A percentile compares a stretch with the other conserved stretches of the same genome.
These are phyloP conservation scores for Boulengeromyrus knoepffleri DNA, from an alignment of 2,113 vertebrate genomes.

Conservation along the genomic window DNA sequence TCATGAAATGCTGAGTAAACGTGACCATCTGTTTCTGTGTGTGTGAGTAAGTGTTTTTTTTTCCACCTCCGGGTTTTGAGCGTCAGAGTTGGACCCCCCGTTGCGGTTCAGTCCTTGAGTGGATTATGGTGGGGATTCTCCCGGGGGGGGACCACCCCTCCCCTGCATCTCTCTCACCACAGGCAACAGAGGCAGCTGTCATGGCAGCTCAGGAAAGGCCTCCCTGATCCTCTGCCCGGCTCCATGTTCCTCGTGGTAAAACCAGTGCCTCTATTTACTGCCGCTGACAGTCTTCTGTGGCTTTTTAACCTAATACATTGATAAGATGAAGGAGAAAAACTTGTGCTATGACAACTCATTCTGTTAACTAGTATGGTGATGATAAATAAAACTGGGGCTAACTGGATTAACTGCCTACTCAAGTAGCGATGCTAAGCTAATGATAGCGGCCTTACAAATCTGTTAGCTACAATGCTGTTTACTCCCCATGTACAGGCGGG, in stretches of 20 bases:
- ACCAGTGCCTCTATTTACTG: neutral
- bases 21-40: slow-evolving; percentile 8
- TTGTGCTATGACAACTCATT: neutral
- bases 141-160: neutral
- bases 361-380: neutral
- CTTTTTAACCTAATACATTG: neutral
- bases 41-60: neutral
- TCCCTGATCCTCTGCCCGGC: neutral
- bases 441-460: neutral
- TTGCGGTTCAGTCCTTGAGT: neutral
- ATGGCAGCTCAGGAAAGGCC: neutral
- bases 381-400: neutral
- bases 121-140: neutral
- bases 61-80: neutral
- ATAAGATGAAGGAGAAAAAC: neutral
- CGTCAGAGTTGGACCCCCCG: neutral
- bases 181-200: neutral
- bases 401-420: neutral
- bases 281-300: neutral
- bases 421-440: neutral
- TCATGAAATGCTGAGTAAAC: slow-evolving; percentile 3
- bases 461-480: neutral
- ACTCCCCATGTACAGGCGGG: neutral
- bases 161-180: neutral
- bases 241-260: neutral